Percentiles rank a stretch among this genome's conserved stretches.
Conservation (phyloP, 1,140 invertebrate genomes). For the Zaprionus africanus region DNA sequence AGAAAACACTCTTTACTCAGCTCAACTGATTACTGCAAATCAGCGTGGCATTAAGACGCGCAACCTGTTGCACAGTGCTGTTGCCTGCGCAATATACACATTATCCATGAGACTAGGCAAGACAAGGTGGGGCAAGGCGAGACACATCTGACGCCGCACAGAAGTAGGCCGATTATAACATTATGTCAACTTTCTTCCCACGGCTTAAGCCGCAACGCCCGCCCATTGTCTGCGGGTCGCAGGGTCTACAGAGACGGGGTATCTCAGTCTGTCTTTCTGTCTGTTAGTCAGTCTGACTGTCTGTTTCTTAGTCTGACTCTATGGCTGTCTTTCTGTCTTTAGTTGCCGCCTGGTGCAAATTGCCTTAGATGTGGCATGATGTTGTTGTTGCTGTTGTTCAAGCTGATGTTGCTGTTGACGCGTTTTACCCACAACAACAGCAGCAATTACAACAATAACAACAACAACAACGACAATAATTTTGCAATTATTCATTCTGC, state of each 20-base stretch:
- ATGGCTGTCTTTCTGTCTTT: slow-evolving; percentile 7
- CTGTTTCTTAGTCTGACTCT: slow-evolving; percentile 5
- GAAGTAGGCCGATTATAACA: slow-evolving; percentile 78
- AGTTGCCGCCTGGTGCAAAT: slow-evolving; percentile 45
- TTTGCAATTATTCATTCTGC: slow-evolving; percentile 71
- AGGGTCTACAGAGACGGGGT: not conserved
- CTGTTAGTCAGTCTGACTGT: not conserved
- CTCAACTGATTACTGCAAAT: not conserved
- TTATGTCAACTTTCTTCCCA: slow-evolving; percentile 83
- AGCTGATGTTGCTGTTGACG: slow-evolving; percentile 37
- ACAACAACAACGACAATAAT: slow-evolving; percentile 62
- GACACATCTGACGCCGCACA: slow-evolving; percentile 36
- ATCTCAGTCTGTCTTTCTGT: not conserved
- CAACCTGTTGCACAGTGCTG: slow-evolving; percentile 56
- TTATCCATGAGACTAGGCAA: slow-evolving; percentile 61
- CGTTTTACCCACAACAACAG: slow-evolving; percentile 40
- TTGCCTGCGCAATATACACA: slow-evolving; percentile 60
- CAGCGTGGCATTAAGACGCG: not conserved
- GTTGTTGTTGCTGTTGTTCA: slow-evolving; percentile 38
- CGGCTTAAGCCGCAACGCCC: slow-evolving; percentile 42
- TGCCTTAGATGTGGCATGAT: slow-evolving; percentile 44
- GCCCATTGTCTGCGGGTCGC: slow-evolving; percentile 54
- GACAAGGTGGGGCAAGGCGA: slow-evolving; percentile 52
- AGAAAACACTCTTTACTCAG: not conserved
- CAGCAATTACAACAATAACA: slow-evolving; percentile 57